Evolutionary conservation across 1,140 invertebrate species (phyloP).

Genomic region (Doryteuthis pealeii): DNA sequence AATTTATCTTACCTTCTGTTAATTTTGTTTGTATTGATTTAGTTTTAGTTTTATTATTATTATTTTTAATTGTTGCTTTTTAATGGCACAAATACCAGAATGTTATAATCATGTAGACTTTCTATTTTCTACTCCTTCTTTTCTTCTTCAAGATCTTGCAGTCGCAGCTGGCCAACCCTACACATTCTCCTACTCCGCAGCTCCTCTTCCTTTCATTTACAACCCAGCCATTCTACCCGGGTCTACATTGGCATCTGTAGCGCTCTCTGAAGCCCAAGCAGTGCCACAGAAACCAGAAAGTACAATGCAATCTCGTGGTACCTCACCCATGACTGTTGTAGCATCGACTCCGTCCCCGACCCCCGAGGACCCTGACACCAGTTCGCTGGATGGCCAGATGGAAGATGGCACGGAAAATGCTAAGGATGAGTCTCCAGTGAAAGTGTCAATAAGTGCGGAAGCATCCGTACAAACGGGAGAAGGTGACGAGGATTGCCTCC

Average conservation of each 20-base stretch:
- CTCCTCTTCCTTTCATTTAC: slow-evolving; percentile 26
- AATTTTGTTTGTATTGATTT: too few species aligned
- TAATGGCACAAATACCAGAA: too few species aligned
- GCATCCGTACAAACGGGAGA: background rate
- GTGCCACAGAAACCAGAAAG: slow-evolving; percentile 32
- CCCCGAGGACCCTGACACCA: slow-evolving; percentile 11
- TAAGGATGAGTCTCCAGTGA: slow-evolving; percentile 26
- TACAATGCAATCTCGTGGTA: slow-evolving; percentile 47
- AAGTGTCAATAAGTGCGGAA: background rate
- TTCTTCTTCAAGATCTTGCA: slow-evolving; percentile 11
- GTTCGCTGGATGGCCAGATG: slow-evolving; percentile 56
- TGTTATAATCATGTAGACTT: too few species aligned
- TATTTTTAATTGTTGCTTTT: too few species aligned
- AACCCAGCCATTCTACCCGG: slow-evolving; percentile 25
- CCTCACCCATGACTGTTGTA: slow-evolving; percentile 45
- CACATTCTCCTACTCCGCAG: slow-evolving; percentile 17
- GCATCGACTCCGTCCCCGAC: slow-evolving; percentile 14
- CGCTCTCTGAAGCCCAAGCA: slow-evolving; percentile 14
- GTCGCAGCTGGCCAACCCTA: slow-evolving; percentile 19
- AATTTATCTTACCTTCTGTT: too few species aligned
- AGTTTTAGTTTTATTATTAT: too few species aligned
- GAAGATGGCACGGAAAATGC: slow-evolving; percentile 61
- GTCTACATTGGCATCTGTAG: slow-evolving; percentile 9
- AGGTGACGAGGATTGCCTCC: background rate
- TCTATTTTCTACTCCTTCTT: background rate